phyloP scores from a whole-genome alignment of 2,113 vertebrate genomes.

The Cygnus buccinator region DNA sequence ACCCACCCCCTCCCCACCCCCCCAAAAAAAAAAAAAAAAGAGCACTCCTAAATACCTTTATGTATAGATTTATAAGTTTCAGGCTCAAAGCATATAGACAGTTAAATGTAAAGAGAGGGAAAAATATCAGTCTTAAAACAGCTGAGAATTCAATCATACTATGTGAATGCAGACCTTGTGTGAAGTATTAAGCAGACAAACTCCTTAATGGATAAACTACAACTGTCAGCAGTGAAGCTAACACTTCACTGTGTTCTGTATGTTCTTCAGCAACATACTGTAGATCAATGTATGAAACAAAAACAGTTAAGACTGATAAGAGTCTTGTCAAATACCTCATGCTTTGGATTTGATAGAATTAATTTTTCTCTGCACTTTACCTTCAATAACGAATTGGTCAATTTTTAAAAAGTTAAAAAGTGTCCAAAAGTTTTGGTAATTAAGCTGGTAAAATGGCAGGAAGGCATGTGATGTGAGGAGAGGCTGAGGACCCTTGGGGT shows the following conservation, averaged over 20 bases:
- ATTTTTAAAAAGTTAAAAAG: background rate
- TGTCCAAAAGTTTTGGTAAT: background rate
- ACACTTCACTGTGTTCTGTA: too few relatives aligned
- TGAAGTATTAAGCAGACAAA: background rate
- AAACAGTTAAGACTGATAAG: background rate
- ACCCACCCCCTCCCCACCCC: too few relatives aligned
- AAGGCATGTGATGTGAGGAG: background rate
- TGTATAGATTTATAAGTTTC: background rate
- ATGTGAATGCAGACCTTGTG: background rate
- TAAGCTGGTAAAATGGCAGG: background rate
- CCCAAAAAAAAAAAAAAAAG: background rate
- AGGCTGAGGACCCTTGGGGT: background rate
- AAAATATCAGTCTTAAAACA: background rate
- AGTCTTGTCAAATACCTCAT: background rate
- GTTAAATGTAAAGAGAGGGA: background rate
- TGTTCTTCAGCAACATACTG: background rate
- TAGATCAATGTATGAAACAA: background rate
- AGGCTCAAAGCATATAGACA: background rate
- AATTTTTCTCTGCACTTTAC: rapidly evolving
- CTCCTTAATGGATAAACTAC: background rate
- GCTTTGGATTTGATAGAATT: background rate
- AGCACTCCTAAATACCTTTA: background rate
- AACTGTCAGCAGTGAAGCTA: background rate
- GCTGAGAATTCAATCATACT: background rate
- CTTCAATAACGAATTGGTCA: background rate